phyloP scores from a whole-genome alignment of 1,140 invertebrate species.

The Arctopsyche grandis region DNA sequence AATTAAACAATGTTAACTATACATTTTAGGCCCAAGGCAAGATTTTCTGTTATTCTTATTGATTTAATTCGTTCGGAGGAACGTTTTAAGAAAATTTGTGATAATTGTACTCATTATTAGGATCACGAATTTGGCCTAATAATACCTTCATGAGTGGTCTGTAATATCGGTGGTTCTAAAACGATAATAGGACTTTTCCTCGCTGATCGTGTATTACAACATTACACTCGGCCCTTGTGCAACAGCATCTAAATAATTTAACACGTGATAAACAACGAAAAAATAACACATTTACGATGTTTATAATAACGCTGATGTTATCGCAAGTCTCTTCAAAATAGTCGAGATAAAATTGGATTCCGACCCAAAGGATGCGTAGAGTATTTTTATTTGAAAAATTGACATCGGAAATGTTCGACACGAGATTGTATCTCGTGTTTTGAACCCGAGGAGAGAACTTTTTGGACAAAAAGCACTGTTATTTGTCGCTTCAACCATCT shows the following conservation, averaged over 20 bases:
- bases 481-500: neutral
- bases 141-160: neutral
- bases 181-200: slow-evolving; percentile 9
- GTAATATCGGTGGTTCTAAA: neutral
- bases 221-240: neutral
- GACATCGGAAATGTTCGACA: neutral
- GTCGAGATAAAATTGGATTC: no score
- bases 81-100: neutral
- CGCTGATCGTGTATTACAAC: neutral
- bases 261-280: neutral
- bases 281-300: neutral
- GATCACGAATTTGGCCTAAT: slow-evolving; percentile 16
- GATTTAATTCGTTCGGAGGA: no score
- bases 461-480: no score
- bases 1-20: neutral
- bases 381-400: neutral
- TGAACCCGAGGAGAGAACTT: no score
- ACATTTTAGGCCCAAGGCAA: neutral
- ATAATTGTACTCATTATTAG: slow-evolving; percentile 6
- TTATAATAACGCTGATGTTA: no score
- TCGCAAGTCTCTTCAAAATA: no score
- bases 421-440: neutral
- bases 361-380: no score
- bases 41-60: neutral
- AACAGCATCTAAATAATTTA: neutral